Percentiles rank a stretch among this genome's conserved stretches.
Evolutionary conservation across 2,113 vertebrate genomes (phyloP).

Genomic region (Myocastor coypus): DNA sequence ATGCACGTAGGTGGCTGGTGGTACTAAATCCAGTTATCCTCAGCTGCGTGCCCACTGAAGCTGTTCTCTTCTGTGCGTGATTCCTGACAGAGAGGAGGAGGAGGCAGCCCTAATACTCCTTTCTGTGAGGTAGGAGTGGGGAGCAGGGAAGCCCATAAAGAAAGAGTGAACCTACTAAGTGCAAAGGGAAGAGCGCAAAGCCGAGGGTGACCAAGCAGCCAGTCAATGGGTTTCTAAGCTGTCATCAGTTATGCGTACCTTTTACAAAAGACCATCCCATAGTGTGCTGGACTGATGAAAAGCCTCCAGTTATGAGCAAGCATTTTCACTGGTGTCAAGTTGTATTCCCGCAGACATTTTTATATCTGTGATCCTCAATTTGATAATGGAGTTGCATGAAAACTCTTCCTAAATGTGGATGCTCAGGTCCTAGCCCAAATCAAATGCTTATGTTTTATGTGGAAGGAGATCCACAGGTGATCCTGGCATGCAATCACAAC

Average conservation of each 20-base stretch:
- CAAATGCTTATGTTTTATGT: background rate
- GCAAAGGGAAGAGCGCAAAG: constrained; percentile 28
- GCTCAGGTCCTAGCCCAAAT: background rate
- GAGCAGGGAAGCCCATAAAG: background rate
- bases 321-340: constrained; percentile 23
- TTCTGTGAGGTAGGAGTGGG: background rate
- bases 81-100: constrained; percentile 2
- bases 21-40: constrained; percentile 53
- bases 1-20: constrained; percentile 48
- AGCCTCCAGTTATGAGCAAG: background rate
- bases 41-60: constrained; percentile 12
- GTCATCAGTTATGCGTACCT: constrained; percentile 36
- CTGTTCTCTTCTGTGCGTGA: constrained; percentile 42
- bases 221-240: constrained; percentile 59
- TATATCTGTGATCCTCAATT: background rate
- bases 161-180: constrained; percentile 25
- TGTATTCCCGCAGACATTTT: background rate
- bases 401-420: background rate
- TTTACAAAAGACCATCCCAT: background rate
- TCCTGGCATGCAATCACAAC: background rate
- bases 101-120: background rate
- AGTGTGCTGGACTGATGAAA: background rate
- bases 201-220: constrained; percentile 52
- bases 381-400: background rate
- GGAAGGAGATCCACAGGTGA: background rate